These are phyloP conservation scores for Argynnis bischoffii DNA, from an alignment of 2,888 invertebrate genomes.

Conservation along the genomic window DNA sequence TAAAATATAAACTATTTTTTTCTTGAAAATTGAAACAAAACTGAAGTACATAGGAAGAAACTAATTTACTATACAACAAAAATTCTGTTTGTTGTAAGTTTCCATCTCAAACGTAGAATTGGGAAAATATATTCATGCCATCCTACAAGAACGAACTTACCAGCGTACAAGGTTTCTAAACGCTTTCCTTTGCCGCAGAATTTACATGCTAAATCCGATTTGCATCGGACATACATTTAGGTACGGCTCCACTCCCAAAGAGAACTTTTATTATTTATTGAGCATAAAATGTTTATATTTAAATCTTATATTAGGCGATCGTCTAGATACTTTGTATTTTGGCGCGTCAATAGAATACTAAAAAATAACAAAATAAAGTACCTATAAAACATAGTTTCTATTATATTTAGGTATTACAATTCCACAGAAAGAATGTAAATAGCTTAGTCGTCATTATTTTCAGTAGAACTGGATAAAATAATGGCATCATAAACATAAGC, in stretches of 20 bases:
- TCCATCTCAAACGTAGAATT: background rate
- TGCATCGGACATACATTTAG: slow-evolving; percentile 17
- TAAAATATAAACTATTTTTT: too few relatives aligned
- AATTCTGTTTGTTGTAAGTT: background rate
- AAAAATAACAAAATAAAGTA: too few relatives aligned
- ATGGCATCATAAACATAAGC: slow-evolving; percentile 13
- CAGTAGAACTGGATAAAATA: slow-evolving; percentile 19
- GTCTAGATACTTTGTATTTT: background rate
- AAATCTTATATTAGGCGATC: background rate
- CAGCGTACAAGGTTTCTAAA: slow-evolving; percentile 14
- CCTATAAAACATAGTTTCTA: background rate
- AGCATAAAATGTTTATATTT: slow-evolving; percentile 17
- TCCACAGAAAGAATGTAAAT: slow-evolving; percentile 5
- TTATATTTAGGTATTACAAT: background rate
- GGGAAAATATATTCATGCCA: background rate
- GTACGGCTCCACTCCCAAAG: slow-evolving; percentile 11
- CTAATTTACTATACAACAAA: too few relatives aligned
- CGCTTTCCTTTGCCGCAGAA: slow-evolving; percentile 21
- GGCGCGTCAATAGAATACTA: too few relatives aligned
- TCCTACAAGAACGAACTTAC: slow-evolving; percentile 4
- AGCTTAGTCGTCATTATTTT: slow-evolving; percentile 12
- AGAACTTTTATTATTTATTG: slow-evolving; percentile 15
- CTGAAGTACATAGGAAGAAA: too few relatives aligned
- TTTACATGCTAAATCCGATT: slow-evolving; percentile 22
- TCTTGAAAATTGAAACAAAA: too few relatives aligned